Conservation (phyloP, 2,113 vertebrate species). For the Coreoperca whiteheadi region DNA sequence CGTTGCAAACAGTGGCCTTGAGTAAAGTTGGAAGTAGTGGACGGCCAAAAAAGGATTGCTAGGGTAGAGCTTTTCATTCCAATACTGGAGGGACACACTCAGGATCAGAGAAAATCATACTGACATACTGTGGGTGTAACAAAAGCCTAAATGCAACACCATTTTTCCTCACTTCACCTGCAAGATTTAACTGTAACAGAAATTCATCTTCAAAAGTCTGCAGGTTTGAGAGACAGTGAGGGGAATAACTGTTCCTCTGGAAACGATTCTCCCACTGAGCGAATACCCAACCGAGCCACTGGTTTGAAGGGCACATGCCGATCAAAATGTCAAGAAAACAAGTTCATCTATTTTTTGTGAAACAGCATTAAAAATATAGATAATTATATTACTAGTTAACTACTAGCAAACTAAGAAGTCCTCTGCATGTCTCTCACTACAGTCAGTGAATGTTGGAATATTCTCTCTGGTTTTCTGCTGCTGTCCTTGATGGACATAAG, state of each 20-base stretch:
- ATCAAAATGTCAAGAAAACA: background rate
- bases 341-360: background rate
- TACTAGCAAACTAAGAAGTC: no score
- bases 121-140: background rate
- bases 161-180: background rate
- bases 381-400: background rate
- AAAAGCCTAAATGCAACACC: background rate
- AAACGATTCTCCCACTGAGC: background rate
- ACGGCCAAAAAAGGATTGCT: background rate
- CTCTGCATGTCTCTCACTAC: no score
- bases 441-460: no score
- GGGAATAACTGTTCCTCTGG: background rate
- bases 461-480: background rate
- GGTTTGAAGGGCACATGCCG: background rate
- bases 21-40: background rate
- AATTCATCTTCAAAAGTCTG: background rate
- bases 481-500: no score
- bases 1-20: background rate
- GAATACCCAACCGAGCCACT: background rate
- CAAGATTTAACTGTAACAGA: background rate
- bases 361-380: background rate
- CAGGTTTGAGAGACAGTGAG: background rate
- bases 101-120: background rate
- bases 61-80: background rate
- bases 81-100: background rate